Evolutionary conservation across 2,113 vertebrate genomes (phyloP), one percentile per base, ranked within the genome.

Genomic region (Cyprichromis sp.): DNA sequence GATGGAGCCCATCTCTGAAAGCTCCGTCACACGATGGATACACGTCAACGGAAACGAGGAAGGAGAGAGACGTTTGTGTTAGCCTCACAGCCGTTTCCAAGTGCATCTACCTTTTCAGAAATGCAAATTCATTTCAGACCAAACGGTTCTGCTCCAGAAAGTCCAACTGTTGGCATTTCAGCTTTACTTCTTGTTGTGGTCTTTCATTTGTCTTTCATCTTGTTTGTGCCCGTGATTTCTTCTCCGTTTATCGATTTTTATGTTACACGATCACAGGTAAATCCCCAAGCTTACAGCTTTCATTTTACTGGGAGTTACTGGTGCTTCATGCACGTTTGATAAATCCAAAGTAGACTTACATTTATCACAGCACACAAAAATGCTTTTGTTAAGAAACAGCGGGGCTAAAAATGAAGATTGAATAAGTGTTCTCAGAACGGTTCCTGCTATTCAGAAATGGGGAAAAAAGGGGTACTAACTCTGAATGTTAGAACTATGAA

Each of bases 401-500:
- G 13, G 1, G 68, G 8, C 2, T 73, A 42, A 73, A 45, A 73
- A 73, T 38, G 17, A 6, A 16, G 38, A 45, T 2, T 16, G n/a
- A 71, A 71, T 42, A 3, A 16, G 1, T 42, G 1, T 9, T 40
- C 1, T 38, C 0, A 17, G 0, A 61, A 61, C 2, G 0, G 0
- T 71, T 71, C 0, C n/a, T 71, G 38, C n/a, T 0, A 1, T 71
- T 7, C 66, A 71, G 66, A 73, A 16, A 45, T 6, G 21, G 40
- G 19, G 36, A 0, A 17, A 45, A 16, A 16, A 24, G 0, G n/a
- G n/a, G 12, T 42, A 6, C 66, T 1, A 16, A 4, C 38, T 26
- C 4, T 42, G 40, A 73, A 42, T 26, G 66, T 73, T 42, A 16
- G 66, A 45, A 45, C n/a, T 16, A 16, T 73, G 5, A 76, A 76